phyloP scores from a whole-genome alignment of 2,113 vertebrate species.

The Clarias batrachus region DNA sequence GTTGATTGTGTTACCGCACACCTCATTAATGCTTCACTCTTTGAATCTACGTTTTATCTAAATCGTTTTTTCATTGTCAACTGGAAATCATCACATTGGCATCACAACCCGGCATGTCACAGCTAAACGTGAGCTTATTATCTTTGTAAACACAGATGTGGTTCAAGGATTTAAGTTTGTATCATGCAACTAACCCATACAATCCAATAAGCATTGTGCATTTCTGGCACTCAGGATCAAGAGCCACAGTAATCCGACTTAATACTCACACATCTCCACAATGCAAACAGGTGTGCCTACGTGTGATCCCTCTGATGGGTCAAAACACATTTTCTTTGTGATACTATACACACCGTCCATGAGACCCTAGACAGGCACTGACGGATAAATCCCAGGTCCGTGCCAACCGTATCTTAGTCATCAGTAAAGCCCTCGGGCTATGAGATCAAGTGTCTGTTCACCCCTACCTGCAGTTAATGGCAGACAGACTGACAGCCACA shows the following conservation, averaged over 20 bases:
- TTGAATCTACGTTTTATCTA: not conserved
- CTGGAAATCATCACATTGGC: not conserved
- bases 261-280: slow-evolving; percentile 2
- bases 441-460: slow-evolving; percentile 35
- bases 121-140: not conserved
- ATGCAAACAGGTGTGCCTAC: slow-evolving; percentile 25
- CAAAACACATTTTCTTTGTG: slow-evolving; percentile 15
- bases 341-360: slow-evolving; percentile 33
- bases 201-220: slow-evolving; percentile 6
- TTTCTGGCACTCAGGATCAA: not conserved
- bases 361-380: slow-evolving; percentile 64
- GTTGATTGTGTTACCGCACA: not conserved
- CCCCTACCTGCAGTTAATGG: slow-evolving; percentile 26
- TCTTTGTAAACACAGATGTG: slow-evolving; percentile 4
- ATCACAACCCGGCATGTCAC: not conserved
- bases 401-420: slow-evolving; percentile 54
- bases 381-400: slow-evolving; percentile 39
- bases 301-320: not conserved
- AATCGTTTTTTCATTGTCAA: not conserved
- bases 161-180: not conserved
- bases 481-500: slow-evolving; percentile 31
- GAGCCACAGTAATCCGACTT: slow-evolving; percentile 17
- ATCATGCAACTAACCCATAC: not conserved
- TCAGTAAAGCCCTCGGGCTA: slow-evolving; percentile 48
- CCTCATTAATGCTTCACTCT: not conserved